A percentile compares a stretch with the other conserved stretches of the same genome.
These are phyloP conservation scores for Acanthoscelides obtectus DNA, from an alignment of 2,888 invertebrate genomes.

Conservation along the genomic window DNA sequence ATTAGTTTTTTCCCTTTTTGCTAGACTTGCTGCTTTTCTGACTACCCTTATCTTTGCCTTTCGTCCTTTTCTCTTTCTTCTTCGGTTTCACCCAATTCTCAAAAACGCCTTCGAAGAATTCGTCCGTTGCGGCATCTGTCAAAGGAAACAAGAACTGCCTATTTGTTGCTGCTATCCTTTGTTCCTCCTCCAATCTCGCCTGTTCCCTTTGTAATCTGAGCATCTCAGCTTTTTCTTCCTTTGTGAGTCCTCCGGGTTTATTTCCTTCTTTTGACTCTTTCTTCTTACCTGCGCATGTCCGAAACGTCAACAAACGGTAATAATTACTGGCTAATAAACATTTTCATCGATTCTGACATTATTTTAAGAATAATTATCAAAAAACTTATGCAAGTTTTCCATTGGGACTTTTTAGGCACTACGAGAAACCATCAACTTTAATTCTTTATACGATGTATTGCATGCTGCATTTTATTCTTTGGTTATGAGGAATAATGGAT, in stretches of 20 bases:
- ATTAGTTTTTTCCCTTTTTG: not conserved
- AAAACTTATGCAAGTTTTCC: no score
- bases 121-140: constrained; percentile 38
- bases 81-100: constrained; percentile 31
- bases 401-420: no score
- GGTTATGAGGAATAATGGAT: no score
- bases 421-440: no score
- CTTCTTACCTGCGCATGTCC: constrained; percentile 7
- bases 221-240: constrained; percentile 34
- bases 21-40: constrained; percentile 3
- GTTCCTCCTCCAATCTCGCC: constrained; percentile 30
- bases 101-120: constrained; percentile 39
- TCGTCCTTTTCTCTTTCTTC: constrained; percentile 8
- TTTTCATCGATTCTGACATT: no score
- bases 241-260: constrained; percentile 22
- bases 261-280: constrained; percentile 26
- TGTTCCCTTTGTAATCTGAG: constrained; percentile 32
- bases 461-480: no score
- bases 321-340: no score
- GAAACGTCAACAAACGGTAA: no score
- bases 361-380: no score
- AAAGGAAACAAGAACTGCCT: constrained; percentile 41
- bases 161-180: constrained; percentile 33
- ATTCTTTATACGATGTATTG: no score
- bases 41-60: constrained; percentile 8